Conservation (phyloP, 2,113 vertebrate species). For the Monopterus albus region DNA sequence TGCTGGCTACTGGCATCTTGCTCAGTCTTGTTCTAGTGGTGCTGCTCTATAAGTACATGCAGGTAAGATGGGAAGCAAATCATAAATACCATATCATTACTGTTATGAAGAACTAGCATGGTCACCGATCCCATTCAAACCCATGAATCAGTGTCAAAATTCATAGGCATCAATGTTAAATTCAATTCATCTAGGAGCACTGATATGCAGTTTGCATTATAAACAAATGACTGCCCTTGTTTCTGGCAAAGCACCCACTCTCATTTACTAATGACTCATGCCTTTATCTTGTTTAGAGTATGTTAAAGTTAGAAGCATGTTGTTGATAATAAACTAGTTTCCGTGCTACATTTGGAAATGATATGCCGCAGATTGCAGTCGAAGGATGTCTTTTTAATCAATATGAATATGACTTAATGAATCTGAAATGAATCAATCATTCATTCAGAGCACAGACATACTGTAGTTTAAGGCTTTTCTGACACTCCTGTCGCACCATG, state of each 20-base stretch:
- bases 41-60: slow-evolving; percentile 92
- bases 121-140: slow-evolving; percentile 10
- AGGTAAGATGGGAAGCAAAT: slow-evolving; percentile 81
- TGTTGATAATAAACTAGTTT: slow-evolving; percentile 1
- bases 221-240: slow-evolving; percentile 11
- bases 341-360: neutral
- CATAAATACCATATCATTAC: neutral
- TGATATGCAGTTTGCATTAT: slow-evolving; percentile 25
- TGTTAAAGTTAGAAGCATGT: slow-evolving; percentile 32
- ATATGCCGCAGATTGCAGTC: slow-evolving; percentile 11
- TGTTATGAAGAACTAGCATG: too few species aligned
- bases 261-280: slow-evolving; percentile 46
- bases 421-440: slow-evolving; percentile 52
- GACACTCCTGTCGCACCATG: slow-evolving; percentile 34
- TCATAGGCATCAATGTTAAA: slow-evolving; percentile 17
- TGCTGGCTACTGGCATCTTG: slow-evolving; percentile 86
- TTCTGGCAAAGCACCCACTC: slow-evolving; percentile 44
- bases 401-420: slow-evolving; percentile 62
- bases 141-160: slow-evolving; percentile 18
- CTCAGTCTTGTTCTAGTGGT: slow-evolving; percentile 90
- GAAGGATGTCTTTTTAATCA: slow-evolving; percentile 32
- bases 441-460: slow-evolving; percentile 31
- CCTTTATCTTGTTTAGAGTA: slow-evolving; percentile 20
- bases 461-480: slow-evolving; percentile 43
- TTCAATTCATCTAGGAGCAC: slow-evolving; percentile 8